phyloP scores from a whole-genome alignment of 2,888 invertebrate species.

The Odontocolon sp. region DNA sequence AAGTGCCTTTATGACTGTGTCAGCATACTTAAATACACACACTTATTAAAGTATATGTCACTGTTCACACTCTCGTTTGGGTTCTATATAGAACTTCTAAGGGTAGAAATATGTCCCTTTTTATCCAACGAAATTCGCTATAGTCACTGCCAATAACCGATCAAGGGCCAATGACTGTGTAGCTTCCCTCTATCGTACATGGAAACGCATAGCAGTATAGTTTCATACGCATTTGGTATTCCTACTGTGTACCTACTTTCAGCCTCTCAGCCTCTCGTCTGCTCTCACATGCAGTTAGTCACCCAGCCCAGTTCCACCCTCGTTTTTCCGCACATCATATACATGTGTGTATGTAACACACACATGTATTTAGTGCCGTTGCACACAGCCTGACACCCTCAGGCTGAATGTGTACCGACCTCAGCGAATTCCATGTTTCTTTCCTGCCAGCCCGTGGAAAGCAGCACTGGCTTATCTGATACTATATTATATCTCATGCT shows the following conservation, averaged over 20 bases:
- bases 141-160: too few relatives aligned
- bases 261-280: slow-evolving; percentile 64
- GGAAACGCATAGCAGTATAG: slow-evolving; percentile 21
- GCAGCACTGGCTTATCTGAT: slow-evolving; percentile 1
- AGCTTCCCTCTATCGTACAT: too few relatives aligned
- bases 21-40: too few relatives aligned
- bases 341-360: too few relatives aligned
- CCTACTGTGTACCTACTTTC: slow-evolving; percentile 65
- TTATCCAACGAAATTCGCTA: too few relatives aligned
- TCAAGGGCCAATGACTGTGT: too few relatives aligned
- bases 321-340: slow-evolving; percentile 61
- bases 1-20: too few relatives aligned
- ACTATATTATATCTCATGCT: slow-evolving; percentile 8
- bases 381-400: background rate
- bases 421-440: slow-evolving; percentile 18
- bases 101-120: too few relatives aligned
- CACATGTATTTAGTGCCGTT: slow-evolving; percentile 18
- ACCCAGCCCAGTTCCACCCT: slow-evolving; percentile 65
- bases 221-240: slow-evolving; percentile 69
- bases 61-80: too few relatives aligned
- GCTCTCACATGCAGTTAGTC: slow-evolving; percentile 71
- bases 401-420: slow-evolving; percentile 20
- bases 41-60: too few relatives aligned
- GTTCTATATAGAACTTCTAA: too few relatives aligned
- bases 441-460: slow-evolving; percentile 7